Evolutionary conservation across 2,113 vertebrate species (phyloP).

Genomic region (Mustela lutreola): DNA sequence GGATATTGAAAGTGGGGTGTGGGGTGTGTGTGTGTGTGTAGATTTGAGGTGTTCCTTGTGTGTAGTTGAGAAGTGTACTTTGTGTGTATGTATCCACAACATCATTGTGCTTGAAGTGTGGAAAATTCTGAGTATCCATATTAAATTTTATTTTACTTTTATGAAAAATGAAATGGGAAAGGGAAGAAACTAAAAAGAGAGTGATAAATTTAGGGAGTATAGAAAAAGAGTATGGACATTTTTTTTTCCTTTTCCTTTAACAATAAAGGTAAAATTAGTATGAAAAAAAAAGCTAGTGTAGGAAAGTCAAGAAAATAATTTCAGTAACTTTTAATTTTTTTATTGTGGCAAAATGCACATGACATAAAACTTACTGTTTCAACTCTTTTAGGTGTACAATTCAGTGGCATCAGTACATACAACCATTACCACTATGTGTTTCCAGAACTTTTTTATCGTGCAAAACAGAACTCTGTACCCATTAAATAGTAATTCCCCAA

Average conservation of each 20-base stretch:
- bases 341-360: background rate
- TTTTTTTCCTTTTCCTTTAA: background rate
- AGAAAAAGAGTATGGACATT: background rate
- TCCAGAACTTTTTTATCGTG: slow-evolving; percentile 15
- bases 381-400: background rate
- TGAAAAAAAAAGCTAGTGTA: background rate
- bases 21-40: background rate
- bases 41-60: background rate
- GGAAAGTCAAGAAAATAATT: slow-evolving; percentile 52
- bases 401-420: background rate
- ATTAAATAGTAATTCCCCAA: background rate
- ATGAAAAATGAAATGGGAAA: background rate
- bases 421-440: background rate
- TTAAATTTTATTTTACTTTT: slow-evolving; percentile 64
- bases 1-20: background rate
- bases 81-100: background rate
- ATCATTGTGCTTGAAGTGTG: slow-evolving; percentile 38
- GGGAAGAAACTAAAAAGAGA: background rate
- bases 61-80: background rate
- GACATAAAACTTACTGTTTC: slow-evolving; percentile 30
- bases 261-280: background rate
- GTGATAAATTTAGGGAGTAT: background rate
- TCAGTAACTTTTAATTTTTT: background rate
- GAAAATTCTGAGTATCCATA: slow-evolving; percentile 18
- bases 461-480: background rate